Base-by-base conservation (phyloP, 2,797 vertebrate genomes). In the Podargus strigoides region DNA sequence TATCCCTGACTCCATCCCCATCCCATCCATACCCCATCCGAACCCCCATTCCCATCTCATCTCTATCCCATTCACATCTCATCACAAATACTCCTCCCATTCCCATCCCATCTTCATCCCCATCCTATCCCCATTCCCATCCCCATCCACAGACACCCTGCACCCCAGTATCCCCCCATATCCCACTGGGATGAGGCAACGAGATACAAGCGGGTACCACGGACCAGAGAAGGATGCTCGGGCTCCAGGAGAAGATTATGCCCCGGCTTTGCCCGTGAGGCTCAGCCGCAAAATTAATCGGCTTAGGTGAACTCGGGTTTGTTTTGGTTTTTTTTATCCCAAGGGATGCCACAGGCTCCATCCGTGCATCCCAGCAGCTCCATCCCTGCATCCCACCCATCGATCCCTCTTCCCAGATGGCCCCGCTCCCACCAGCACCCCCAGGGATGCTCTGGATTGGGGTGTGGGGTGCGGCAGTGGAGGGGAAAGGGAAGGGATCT, bases 211-310 rank as follows among this genome's bases (percentile, higher is more conserved):
- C 0, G 10, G 69, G 37, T 49, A 58, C 70, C 42, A 41, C 1
- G 0, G 41, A 6, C 12, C 0, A 0, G 23, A 30, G 47, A 46
- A 72, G 44, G 92, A 85, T 79, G 90, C 67, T 88, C 6, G 7
- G 41, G 68, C 55, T 63, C 75, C 1, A 5, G 26, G 46, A 50
- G n/a, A 63, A 77, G 82, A 85, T 94, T 81, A 82, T 46, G 85
- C 75, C 56, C 62, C 4, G 6, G 79, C 62, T 85, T 47, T 90
- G 53, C 75, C 62, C 4, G 0, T 17, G 16, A 58, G 55, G 86
- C 83, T 79, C 83, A 72, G 89, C 53, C 13, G 7, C 44, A 37
- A 75, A 89, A 93, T 95, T 59, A 91, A 95, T 87, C 83, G 1
- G 93, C 85, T 91, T 47, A 58, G 47, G 68, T 52, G 3, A 50